Conservation (phyloP, 2,113 vertebrate genomes). For the Candoia aspera region DNA sequence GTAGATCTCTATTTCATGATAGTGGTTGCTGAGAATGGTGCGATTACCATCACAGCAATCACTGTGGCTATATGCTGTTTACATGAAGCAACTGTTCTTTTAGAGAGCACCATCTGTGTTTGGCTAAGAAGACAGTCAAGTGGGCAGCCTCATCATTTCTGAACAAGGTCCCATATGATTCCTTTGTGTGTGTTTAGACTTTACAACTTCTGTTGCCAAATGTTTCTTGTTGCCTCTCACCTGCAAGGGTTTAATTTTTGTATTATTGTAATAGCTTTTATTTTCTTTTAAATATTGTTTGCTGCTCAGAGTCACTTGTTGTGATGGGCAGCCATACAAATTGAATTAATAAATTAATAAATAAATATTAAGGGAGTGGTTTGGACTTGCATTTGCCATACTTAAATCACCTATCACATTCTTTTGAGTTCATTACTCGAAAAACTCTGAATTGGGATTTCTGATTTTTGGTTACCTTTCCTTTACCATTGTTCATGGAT, state of each 20-base stretch:
- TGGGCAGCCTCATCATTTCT: background rate
- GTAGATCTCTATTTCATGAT: background rate
- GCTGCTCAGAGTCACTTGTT: background rate
- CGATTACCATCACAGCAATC: background rate
- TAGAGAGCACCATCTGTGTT: background rate
- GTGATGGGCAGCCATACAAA: background rate
- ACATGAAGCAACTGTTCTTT: background rate
- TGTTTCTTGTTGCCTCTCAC: background rate
- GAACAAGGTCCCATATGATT: background rate
- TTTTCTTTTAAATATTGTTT: background rate
- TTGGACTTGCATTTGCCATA: background rate
- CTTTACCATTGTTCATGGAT: background rate
- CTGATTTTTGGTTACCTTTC: background rate
- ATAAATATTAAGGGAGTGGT: background rate
- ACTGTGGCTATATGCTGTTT: background rate
- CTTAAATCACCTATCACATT: background rate
- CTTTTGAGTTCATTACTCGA: background rate
- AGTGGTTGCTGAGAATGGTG: background rate
- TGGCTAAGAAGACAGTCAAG: background rate
- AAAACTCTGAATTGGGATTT: conserved; percentile 8
- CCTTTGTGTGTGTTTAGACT: background rate
- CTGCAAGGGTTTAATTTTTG: background rate
- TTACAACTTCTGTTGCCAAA: background rate
- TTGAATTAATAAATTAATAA: background rate
- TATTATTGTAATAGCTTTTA: background rate